Evolutionary conservation across 2,797 vertebrate species (phyloP), one percentile per base, ranked within the genome.

Genomic region (Danio jaintianensis): DNA sequence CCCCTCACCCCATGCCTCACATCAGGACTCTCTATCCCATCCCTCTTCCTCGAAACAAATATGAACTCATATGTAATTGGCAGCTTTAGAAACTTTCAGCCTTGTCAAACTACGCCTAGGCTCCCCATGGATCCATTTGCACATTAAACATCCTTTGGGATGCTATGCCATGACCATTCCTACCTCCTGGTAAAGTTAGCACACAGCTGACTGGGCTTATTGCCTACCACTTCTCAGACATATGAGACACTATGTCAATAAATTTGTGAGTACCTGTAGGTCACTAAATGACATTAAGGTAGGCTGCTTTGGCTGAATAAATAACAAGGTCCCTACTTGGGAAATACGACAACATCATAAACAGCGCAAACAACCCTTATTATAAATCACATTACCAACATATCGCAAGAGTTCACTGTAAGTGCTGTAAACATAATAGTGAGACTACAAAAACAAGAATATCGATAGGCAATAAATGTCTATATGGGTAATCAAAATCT

Each of bases 181-280:
- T 50, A 48, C 56, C 50, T 84, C 43, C 58, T 63, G 71, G 75
- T 63, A 81, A 58, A 81, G 70, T 68, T 76, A 83, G 50, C 78
- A 78, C 68, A 84, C 71, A 64, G 45, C 47, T 69, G 62, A 83
- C 53, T 62, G 59, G 47, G 22, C 63, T 61, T 80, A 81, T 81
- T 73, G 71, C 75, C 69, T 36, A 77, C 48, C 71, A 81, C 71
- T 75, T 82, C 58, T 82, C 58, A 83, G 68, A 82, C 18, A 67
- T 78, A 75, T 53, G 78, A 72, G 75, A 38, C 47, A 67, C 79
- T 84, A 58, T 70, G 80, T 86, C 80, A 84, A 86, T 73, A 83
- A 22, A 75, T 76, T 45, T 73, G 74, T 55, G 10, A 8, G 77
- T 69, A 69, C 16, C 75, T 47, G 47, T 45, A 67, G 43, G 74